Base-by-base conservation (phyloP, 2,797 vertebrate genomes). In the Sternotherus odoratus region DNA sequence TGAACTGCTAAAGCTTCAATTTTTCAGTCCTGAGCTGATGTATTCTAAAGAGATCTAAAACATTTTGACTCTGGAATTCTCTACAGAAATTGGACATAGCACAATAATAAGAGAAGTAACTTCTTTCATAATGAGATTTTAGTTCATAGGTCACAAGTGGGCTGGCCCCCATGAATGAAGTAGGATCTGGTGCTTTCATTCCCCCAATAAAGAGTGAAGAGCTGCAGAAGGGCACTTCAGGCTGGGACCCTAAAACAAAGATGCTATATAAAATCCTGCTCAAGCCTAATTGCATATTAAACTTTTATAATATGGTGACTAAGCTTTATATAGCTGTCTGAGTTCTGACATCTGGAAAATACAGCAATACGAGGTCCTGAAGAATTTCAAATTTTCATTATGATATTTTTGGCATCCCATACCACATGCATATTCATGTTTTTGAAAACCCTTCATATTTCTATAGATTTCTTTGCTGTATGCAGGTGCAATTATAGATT, bases 401-500 rank as follows among this genome's bases (percentile, higher is more conserved):
- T 94, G 92, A 83, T 97, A 95, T 96, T 97, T 97, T 88, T 96
- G 95, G 94, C 83, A 92, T 87, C 56, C 75, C 54, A 91, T 33
- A 49, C 72, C 74, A 43, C 57, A 92, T 92, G 89, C 69, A 96
- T 97, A 96, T 97, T 97, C 86, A 93, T 96, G 82, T 53, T 63
- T 92, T 92, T 94, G 36, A 94, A 88, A 96, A 95, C 82, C 79
- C 86, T 95, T 95, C 95, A 88, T 85, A 75, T 97, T 97, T 97
- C 96, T 97, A 96, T 96, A 97, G 94, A 94, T 87, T 95, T 91
- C 72, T 95, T 94, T 93, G 75, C 96, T 90, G 46, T 95, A 92
- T 96, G 97, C 95, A 96, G 94, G 93, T 97, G 91, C 93, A 93
- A 95, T 94, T 91, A 95, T 87, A 88, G 94, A 97, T 91, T 92